Base-by-base conservation (phyloP, 1,140 invertebrate species). In the Lepidurus apus region DNA sequence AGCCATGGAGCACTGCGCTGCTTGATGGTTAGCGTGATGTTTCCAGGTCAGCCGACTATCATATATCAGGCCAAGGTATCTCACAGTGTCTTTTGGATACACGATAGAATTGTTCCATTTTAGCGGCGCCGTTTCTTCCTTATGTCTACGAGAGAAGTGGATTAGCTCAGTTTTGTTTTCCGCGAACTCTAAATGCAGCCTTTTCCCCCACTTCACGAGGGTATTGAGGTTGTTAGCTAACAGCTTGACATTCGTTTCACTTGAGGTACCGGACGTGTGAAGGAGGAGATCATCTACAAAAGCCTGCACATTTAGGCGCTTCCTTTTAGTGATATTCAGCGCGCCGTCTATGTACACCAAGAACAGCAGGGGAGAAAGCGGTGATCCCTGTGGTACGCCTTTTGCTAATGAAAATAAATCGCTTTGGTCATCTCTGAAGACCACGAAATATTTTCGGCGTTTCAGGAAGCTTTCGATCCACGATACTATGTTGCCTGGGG, bases 241-340 rank as follows among this genome's bases (percentile, higher is more conserved):
- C 1, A 76, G 75, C 4, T 76, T 76, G 24, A 76, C 7, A 5
- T 76, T 76, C 1, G 24, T 26, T 76, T 76, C 75, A 1, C 44
- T 21, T 76, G 75, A 26, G n/a, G 42, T 26, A 76, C 75, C 44
- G 42, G 42, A 44, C 21, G 75, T 43, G 42, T 21, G n/a, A 43
- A 76, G n/a, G 44, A 5, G n/a, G n/a, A 74, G 11, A 74, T 76
- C 75, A 44, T 76, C 75, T 42, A 44, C 75, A 76, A 76, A 76
- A 26, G 75, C 75, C 44, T 76, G 75, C 17, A 76, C 44, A n/a
- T 24, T 10, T 21, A n/a, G n/a, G n/a, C n/a, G n/a, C n/a, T n/a
- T n/a, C n/a, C n/a, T n/a, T n/a, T n/a, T n/a, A n/a, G n/a, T n/a
- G n/a, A n/a, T n/a, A n/a, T n/a, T n/a, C n/a, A n/a, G n/a, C n/a